Conservation (phyloP, 2,888 invertebrate species). For the Enoplolaimus lenunculus region DNA sequence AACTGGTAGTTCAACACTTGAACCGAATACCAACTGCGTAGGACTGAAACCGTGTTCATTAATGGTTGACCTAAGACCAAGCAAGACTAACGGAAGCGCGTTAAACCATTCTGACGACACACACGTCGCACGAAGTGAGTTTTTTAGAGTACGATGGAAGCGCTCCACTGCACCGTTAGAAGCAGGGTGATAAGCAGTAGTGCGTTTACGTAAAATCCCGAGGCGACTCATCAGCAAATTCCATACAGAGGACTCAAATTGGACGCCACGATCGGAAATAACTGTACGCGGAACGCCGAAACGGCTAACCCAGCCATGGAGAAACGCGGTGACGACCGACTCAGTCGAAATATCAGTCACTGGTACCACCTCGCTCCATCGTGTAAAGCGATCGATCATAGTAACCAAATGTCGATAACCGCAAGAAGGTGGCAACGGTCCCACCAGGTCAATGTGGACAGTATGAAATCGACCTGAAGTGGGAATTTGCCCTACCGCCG, state of each 20-base stretch:
- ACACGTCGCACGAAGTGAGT: background rate
- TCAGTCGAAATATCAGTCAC: background rate
- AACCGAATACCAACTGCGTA: background rate
- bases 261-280: slow-evolving; percentile 4
- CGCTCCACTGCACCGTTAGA: slow-evolving; percentile 15
- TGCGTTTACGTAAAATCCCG: slow-evolving; percentile 2
- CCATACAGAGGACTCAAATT: slow-evolving; percentile 17
- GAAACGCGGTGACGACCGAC: background rate
- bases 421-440: slow-evolving; percentile 6
- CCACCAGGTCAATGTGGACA: slow-evolving; percentile 12
- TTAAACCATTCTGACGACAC: background rate
- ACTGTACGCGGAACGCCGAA: slow-evolving; percentile 12
- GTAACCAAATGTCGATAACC: slow-evolving; percentile 9
- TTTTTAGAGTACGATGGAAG: slow-evolving; percentile 12
- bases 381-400: slow-evolving; percentile 8
- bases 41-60: background rate
- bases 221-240: background rate
- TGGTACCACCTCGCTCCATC: slow-evolving; percentile 17
- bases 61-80: slow-evolving; percentile 10
- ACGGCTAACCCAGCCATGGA: slow-evolving; percentile 2
- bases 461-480: slow-evolving; percentile 5
- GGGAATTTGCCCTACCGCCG: background rate
- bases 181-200: slow-evolving; percentile 4
- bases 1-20: background rate
- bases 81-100: slow-evolving; percentile 2